Evolutionary conservation across 2,888 invertebrate species (phyloP), one percentile per base, ranked within the genome.

Genomic region (Plemyria rubiginata): DNA sequence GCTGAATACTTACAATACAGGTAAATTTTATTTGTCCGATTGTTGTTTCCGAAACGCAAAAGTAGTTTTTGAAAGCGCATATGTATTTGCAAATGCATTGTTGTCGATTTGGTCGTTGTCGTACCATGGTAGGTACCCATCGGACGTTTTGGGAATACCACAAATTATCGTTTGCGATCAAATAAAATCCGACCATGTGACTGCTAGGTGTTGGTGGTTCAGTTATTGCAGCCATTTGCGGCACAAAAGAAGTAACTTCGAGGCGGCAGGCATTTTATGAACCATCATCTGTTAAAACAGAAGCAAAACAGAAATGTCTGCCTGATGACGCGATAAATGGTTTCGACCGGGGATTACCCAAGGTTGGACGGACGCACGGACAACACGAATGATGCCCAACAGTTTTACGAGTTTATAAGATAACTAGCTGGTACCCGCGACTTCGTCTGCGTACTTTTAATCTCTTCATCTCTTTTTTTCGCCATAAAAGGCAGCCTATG

Each of bases 341-440:
- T 57, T 65, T 57, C 57, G 54, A 54, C 60, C 51, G 54, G 65
- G 60, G 57, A 60, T 45, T 65, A 61, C 54, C 60, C 60, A 65
- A 65, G 65, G 65, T 60, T 64, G 46, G 15, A 40, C 50, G 49
- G 22, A 56, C 55, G 55, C 41, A 54, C 56, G 13, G 50, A 56
- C 60, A 60, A 53, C 32, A 65, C 48, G 59, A 59, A 29, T 15
- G 13, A 36, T 51, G 41, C 43, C 57, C 49, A 50, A 40, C 43
- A 54, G 57, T 62, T 58, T 50, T 22, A 62, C 43, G 15, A 36
- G 13, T n/a, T n/a, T n/a, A n/a, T n/a, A n/a, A n/a, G n/a, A n/a
- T n/a, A n/a, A n/a, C n/a, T n/a, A n/a, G n/a, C n/a, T n/a, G n/a
- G n/a, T n/a, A n/a, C n/a, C n/a, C n/a, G n/a, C n/a, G n/a, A n/a